Conservation (phyloP, 2,888 invertebrate species). For the Sarcophaga caerulescens region DNA sequence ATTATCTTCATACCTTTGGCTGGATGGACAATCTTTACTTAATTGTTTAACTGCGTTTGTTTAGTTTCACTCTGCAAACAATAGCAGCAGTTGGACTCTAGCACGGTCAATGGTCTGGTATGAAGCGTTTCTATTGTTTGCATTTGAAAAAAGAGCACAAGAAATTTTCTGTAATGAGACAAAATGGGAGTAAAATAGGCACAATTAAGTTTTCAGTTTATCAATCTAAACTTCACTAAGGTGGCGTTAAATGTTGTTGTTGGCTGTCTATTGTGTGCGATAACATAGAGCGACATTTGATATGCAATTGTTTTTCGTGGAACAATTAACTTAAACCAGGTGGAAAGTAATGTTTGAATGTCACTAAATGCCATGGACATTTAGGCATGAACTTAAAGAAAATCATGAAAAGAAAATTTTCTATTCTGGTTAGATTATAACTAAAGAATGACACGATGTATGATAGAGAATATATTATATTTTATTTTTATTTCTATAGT, state of each 20-base stretch:
- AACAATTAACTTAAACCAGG: slow-evolving; percentile 63
- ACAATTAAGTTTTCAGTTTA: slow-evolving; percentile 68
- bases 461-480: background rate
- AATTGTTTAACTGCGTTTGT: slow-evolving; percentile 50
- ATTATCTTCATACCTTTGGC: slow-evolving; percentile 57
- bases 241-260: slow-evolving; percentile 63
- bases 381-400: slow-evolving; percentile 18
- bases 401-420: background rate
- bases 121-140: slow-evolving; percentile 55
- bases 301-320: slow-evolving; percentile 57
- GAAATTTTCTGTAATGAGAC: slow-evolving; percentile 62
- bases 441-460: background rate
- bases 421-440: background rate
- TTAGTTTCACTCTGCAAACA: slow-evolving; percentile 48
- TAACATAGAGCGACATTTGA: slow-evolving; percentile 56
- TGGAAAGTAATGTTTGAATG: slow-evolving; percentile 59
- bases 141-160: slow-evolving; percentile 61
- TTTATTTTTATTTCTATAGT: no score
- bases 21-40: slow-evolving; percentile 54
- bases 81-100: slow-evolving; percentile 46
- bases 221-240: slow-evolving; percentile 65
- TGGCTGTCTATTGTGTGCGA: slow-evolving; percentile 48
- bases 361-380: slow-evolving; percentile 20
- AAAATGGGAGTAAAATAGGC: slow-evolving; percentile 42
- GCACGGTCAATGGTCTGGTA: slow-evolving; percentile 72